phyloP scores from a whole-genome alignment of 2,888 invertebrate genomes.

The Brassicogethes aeneus region DNA sequence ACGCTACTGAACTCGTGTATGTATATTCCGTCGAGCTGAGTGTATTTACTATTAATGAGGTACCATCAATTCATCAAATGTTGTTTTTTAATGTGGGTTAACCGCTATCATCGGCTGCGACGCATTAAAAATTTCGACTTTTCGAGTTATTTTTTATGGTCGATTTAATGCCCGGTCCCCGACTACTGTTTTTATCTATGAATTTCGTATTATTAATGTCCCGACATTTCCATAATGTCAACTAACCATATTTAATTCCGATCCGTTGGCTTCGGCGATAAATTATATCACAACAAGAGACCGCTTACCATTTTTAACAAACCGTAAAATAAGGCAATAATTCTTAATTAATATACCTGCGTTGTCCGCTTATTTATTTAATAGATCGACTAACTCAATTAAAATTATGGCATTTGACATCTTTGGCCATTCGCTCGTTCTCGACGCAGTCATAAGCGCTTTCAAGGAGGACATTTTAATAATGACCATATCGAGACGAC shows the following conservation, averaged over 20 bases:
- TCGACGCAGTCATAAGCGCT: too few species aligned
- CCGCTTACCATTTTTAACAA: constrained; percentile 23
- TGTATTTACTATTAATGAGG: background rate
- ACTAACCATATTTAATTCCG: background rate
- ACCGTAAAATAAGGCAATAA: constrained; percentile 29
- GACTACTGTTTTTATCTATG: constrained; percentile 19
- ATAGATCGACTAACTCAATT: constrained; percentile 13
- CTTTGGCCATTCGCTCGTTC: background rate
- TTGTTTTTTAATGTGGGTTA: constrained; percentile 1
- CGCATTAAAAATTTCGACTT: background rate
- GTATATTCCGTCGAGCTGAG: too few species aligned
- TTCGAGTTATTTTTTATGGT: constrained; percentile 15
- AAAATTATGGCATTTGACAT: background rate
- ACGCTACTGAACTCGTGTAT: background rate
- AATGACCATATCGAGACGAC: too few species aligned
- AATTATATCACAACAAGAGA: constrained; percentile 3
- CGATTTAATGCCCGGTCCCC: constrained; percentile 17
- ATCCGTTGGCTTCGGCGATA: background rate
- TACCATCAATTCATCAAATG: background rate
- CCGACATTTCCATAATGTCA: constrained; percentile 1
- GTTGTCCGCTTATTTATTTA: constrained; percentile 25
- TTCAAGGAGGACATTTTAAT: too few species aligned
- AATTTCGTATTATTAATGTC: background rate
- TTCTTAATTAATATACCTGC: constrained; percentile 28
- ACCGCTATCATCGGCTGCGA: constrained; percentile 1